Base-by-base conservation (phyloP, 2,797 vertebrate species). In the Coendou prehensilis region DNA sequence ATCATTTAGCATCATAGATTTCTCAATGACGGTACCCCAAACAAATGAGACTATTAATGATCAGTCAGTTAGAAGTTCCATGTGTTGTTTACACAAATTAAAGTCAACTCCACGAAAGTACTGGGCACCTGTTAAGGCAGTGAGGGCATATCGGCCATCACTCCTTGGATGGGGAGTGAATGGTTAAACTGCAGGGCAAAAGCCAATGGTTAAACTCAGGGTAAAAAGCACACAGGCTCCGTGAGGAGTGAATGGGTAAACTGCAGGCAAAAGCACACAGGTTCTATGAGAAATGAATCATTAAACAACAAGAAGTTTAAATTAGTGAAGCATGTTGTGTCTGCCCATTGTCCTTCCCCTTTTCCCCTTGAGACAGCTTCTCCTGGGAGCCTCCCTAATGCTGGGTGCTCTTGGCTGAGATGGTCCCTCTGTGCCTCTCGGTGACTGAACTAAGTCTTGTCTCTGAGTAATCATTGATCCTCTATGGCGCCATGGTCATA, bases 1-100 rank as follows among this genome's bases (percentile, higher is more conserved):
- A 78, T 93, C 81, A 84, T 56, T 94, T 63, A 69, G 75, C 69
- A 84, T 54, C 17, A 10, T 69, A 94, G 79, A 89, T 61, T 95
- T 92, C 84, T 96, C 93, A 94, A 71, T 52, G 79, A 82, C 0
- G 5, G 69, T 64, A 64, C 37, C 45, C 76, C 41, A 87, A 93
- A 87, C 45, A 89, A 73, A 73, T 93, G 28, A 82, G 50, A 33
- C 26, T 76, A 88, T 59, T 95, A 89, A 69, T 41, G 63, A 95
- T 41, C 11, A 78, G 79, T 78, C 45, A 28, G 28, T 47, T 73
- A 41, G 63, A 96, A 76, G 82, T 85, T 57, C 59, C 26, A 82
- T n/a, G 14, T 14, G 54, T 18, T 87, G 26, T 76, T 64, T 57
- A 84, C 8, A 88, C 13, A 47, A 90, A 92, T 88, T 78, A 54